Evolutionary conservation across 1,140 invertebrate species (phyloP).

Genomic region (Bombus breviceps): DNA sequence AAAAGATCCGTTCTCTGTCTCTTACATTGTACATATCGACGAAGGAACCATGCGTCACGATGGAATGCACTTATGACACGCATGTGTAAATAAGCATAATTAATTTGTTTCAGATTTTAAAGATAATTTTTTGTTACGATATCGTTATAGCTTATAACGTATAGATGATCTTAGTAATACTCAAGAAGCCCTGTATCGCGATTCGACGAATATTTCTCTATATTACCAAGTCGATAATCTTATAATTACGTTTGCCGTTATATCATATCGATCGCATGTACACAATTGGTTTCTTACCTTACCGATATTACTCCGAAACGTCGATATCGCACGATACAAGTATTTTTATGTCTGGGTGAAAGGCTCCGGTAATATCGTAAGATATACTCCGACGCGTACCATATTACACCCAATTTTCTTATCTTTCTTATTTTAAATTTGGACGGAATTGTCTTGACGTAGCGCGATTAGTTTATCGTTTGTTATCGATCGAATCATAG

Average conservation of each 20-base stretch:
- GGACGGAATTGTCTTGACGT: not conserved
- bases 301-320: not conserved
- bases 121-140: not conserved
- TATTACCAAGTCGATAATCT: not conserved
- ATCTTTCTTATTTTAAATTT: not conserved
- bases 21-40: not conserved
- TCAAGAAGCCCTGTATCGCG: not conserved
- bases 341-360: not conserved
- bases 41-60: slow-evolving; percentile 14
- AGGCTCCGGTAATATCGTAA: not conserved
- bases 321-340: not conserved
- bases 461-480: not conserved
- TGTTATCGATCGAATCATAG: not conserved
- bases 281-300: not conserved
- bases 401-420: not conserved
- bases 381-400: not conserved
- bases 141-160: no score
- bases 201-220: not conserved
- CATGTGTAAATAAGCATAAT: slow-evolving; percentile 27
- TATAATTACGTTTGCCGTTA: not conserved
- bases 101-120: not conserved
- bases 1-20: not conserved
- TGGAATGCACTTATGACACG: not conserved
- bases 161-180: not conserved
- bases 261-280: not conserved